Evolutionary conservation across 2,113 vertebrate genomes (phyloP).

Genomic region (Neodon shergylaensis): DNA sequence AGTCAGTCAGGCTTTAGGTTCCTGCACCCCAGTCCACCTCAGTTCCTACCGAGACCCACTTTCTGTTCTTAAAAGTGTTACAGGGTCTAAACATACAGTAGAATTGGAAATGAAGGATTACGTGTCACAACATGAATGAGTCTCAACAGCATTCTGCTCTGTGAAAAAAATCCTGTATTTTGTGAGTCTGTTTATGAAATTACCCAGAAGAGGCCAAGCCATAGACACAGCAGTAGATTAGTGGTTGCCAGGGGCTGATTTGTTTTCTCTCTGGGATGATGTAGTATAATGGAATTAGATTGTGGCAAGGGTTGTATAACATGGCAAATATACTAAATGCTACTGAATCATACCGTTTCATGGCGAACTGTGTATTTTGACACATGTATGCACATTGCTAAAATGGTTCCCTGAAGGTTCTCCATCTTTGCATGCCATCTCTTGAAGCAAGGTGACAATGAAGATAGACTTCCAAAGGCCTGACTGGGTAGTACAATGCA

Average conservation of each 20-base stretch:
- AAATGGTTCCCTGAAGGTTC: not conserved
- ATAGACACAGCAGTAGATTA: not conserved
- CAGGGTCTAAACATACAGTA: not conserved
- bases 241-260: not conserved
- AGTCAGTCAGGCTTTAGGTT: not conserved
- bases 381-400: not conserved
- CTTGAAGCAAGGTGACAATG: not conserved
- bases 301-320: not conserved
- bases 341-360: not conserved
- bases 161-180: not conserved
- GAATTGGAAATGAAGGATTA: not conserved
- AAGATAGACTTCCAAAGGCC: not conserved
- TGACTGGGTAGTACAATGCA: not conserved
- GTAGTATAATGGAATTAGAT: not conserved
- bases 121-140: rapidly evolving
- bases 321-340: not conserved
- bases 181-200: not conserved
- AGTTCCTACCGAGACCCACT: not conserved
- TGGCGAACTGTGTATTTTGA: not conserved
- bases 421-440: not conserved
- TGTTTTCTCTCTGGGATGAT: not conserved
- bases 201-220: not conserved
- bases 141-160: not conserved
- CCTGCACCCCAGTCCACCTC: not conserved
- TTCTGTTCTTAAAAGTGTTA: not conserved